Percentiles rank a stretch among this genome's conserved stretches.
phyloP scores from a whole-genome alignment of 2,888 invertebrate species.

The Machimus atricapillus region DNA sequence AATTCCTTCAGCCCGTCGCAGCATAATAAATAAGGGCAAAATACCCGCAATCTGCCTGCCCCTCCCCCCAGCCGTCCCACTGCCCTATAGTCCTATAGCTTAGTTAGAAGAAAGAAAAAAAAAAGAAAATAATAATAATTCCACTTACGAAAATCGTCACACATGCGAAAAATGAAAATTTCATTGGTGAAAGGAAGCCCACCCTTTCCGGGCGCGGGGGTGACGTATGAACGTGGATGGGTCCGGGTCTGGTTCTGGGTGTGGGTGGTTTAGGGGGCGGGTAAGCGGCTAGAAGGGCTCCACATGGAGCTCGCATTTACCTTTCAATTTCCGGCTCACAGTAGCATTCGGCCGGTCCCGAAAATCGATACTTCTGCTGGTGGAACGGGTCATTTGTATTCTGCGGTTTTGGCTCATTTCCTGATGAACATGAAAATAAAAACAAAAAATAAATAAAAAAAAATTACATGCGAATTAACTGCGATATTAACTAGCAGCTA shows the following conservation, averaged over 20 bases:
- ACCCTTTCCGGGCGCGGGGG: background rate
- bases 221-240: background rate
- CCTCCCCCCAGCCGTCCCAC: background rate
- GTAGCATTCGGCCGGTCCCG: slow-evolving; percentile 59
- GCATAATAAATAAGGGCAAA: background rate
- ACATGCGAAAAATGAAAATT: background rate
- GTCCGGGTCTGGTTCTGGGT: background rate
- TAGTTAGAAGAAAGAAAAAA: slow-evolving; percentile 1
- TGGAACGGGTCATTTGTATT: slow-evolving; percentile 51
- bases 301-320: slow-evolving; percentile 49
- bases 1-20: background rate
- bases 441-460: background rate
- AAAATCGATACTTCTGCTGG: slow-evolving; percentile 55
- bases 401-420: slow-evolving; percentile 20
- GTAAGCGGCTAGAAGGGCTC: background rate
- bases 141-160: background rate
- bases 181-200: background rate
- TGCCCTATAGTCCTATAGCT: background rate
- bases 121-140: no score
- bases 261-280: background rate
- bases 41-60: background rate
- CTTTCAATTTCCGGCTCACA: slow-evolving; percentile 60
- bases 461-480: background rate
- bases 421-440: background rate
- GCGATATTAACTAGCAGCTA: background rate